Evolutionary conservation across 2,888 invertebrate genomes (phyloP).

Genomic region (Clivina fossor): DNA sequence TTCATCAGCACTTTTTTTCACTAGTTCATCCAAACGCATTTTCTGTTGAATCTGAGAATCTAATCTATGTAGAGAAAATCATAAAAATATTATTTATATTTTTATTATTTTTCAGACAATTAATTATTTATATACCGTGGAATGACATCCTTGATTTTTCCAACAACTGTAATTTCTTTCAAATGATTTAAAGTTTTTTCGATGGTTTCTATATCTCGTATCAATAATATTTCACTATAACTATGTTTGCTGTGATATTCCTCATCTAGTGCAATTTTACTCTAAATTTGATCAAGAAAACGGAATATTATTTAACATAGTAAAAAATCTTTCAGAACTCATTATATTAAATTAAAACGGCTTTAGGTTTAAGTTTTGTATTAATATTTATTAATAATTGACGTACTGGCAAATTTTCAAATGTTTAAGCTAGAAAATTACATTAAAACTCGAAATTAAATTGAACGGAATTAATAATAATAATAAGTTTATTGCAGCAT

Average conservation of each 20-base stretch:
- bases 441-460: no score
- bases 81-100: not conserved
- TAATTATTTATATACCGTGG: constrained; percentile 48
- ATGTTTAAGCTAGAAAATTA: no score
- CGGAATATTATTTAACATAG: no score
- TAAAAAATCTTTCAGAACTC: no score
- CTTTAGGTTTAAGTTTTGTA: no score
- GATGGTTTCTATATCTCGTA: constrained; percentile 49
- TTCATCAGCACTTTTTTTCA: constrained; percentile 42
- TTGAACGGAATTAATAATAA: no score
- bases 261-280: constrained; percentile 14
- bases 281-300: constrained; percentile 20
- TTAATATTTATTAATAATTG: no score
- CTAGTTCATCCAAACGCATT: constrained; percentile 43
- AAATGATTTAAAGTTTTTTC: constrained; percentile 51
- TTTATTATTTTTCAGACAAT: not conserved
- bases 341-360: no score
- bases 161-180: constrained; percentile 51
- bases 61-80: constrained; percentile 41
- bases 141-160: constrained; percentile 52
- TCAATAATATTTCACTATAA: constrained; percentile 45
- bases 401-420: no score
- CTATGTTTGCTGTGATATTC: constrained; percentile 35
- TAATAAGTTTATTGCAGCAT: no score
- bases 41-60: constrained; percentile 46